Evolutionary conservation across 2,113 vertebrate species (phyloP).

Genomic region (Erythrolamprus reginae): DNA sequence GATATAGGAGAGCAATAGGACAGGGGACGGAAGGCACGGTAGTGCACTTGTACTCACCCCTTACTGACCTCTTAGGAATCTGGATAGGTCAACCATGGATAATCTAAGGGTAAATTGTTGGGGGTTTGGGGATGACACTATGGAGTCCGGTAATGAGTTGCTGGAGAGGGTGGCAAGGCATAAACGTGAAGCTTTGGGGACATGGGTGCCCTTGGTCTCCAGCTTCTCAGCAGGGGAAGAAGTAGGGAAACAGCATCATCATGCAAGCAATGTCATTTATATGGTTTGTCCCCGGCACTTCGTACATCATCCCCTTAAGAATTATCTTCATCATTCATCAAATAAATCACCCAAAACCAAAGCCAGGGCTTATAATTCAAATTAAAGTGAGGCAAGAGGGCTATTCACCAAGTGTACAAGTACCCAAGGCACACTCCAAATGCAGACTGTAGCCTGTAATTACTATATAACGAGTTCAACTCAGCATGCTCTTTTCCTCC

Average conservation of each 20-base stretch:
- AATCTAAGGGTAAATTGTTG: too few relatives aligned
- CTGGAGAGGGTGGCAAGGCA: not conserved
- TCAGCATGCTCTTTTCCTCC: not conserved
- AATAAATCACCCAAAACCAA: not conserved
- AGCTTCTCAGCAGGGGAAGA: not conserved
- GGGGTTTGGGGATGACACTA: too few relatives aligned
- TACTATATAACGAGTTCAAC: not conserved
- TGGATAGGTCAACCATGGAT: too few relatives aligned
- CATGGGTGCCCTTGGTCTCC: not conserved
- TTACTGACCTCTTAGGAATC: too few relatives aligned
- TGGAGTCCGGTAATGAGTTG: too few relatives aligned
- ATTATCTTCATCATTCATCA: not conserved
- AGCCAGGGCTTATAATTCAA: not conserved
- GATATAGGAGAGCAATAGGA: too few relatives aligned
- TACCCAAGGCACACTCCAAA: not conserved
- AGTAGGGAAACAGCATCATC: not conserved
- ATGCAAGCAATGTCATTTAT: not conserved
- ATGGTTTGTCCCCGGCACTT: not conserved
- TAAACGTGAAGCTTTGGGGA: not conserved
- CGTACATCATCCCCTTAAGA: not conserved
- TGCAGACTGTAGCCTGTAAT: not conserved
- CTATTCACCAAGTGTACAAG: not conserved
- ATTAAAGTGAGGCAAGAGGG: not conserved
- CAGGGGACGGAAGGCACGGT: too few relatives aligned
- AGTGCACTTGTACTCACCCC: too few relatives aligned